These are phyloP conservation scores for Thaleichthys pacificus DNA, from an alignment of 2,797 vertebrate genomes.

Conservation along the genomic window DNA sequence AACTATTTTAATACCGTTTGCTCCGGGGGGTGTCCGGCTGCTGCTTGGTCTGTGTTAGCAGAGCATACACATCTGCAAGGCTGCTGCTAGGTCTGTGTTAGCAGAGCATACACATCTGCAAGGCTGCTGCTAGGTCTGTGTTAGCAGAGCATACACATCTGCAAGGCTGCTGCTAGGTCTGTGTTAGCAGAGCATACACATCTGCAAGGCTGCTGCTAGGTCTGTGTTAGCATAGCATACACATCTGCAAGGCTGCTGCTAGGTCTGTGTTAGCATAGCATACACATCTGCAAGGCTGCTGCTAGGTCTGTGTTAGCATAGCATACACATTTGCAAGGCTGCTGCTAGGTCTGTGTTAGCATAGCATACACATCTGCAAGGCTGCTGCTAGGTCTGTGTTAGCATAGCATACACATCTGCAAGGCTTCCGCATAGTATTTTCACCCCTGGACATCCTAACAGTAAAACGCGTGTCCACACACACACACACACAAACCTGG, in stretches of 20 bases:
- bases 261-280: background rate
- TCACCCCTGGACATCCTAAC: too few species aligned
- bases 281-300: background rate
- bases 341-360: background rate
- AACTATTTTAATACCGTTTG: background rate
- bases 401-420: too few species aligned
- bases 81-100: too few species aligned
- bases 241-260: background rate
- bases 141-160: too few species aligned
- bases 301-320: background rate
- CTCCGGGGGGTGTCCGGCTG: background rate
- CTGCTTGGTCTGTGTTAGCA: background rate
- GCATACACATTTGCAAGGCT: too few species aligned
- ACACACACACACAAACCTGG: conserved; percentile 77
- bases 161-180: too few species aligned
- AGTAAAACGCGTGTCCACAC: background rate
- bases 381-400: background rate
- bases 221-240: too few species aligned
- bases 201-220: background rate
- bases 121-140: too few species aligned
- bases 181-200: too few species aligned
- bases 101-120: too few species aligned
- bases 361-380: background rate
- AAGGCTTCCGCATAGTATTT: too few species aligned
- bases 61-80: too few species aligned